Conservation (phyloP, 1,140 invertebrate genomes). For the Bombus turneri region DNA sequence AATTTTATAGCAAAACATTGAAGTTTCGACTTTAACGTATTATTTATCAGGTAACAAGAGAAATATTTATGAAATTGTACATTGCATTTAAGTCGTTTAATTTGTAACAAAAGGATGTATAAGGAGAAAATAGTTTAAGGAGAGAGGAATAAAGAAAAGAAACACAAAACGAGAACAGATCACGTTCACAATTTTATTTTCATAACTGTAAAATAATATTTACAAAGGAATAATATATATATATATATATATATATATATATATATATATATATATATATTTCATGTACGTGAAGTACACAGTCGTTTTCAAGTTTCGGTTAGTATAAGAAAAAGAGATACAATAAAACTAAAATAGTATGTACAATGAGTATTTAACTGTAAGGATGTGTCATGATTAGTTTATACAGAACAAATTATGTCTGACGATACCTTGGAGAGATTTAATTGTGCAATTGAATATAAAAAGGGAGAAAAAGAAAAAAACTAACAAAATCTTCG, state of each 20-base stretch:
- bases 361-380: slow-evolving; percentile 35
- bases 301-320: slow-evolving; percentile 54
- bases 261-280: slow-evolving; percentile 56
- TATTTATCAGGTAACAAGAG: background rate
- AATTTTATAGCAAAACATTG: background rate
- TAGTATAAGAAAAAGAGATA: slow-evolving; percentile 18
- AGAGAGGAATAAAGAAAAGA: background rate
- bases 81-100: slow-evolving; percentile 1
- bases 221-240: slow-evolving; percentile 31
- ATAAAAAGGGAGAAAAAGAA: background rate
- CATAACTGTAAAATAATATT: slow-evolving; percentile 54
- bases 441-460: slow-evolving; percentile 1
- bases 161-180: background rate
- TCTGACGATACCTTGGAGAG: background rate
- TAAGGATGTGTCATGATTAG: slow-evolving; percentile 21
- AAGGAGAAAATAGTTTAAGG: background rate
- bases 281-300: slow-evolving; percentile 58
- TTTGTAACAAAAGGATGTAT: background rate
- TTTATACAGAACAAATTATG: slow-evolving; percentile 36
- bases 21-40: background rate
- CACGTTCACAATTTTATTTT: slow-evolving; percentile 53
- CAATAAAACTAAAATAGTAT: slow-evolving; percentile 39
- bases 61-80: slow-evolving; percentile 2
- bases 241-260: slow-evolving; percentile 54
- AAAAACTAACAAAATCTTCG: background rate